These are phyloP conservation scores for Kryptopterus vitreolus DNA, from an alignment of 2,797 vertebrate genomes.

Conservation along the genomic window DNA sequence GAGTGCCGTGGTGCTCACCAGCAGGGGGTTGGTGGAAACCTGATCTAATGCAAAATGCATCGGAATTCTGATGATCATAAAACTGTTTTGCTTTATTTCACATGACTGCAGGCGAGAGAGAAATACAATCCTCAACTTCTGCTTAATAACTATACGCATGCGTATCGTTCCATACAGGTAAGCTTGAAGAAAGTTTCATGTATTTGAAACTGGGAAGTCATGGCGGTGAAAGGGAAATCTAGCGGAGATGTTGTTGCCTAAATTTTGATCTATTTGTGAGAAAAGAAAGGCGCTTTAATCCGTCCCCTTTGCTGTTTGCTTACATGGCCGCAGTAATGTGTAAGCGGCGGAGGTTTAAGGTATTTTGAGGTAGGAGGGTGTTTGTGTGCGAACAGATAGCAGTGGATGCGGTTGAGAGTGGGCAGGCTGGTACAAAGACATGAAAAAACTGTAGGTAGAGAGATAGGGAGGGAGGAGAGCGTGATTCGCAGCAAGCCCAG, in stretches of 20 bases:
- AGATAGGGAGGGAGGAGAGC: constrained; percentile 42
- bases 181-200: neutral
- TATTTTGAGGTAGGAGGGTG: constrained; percentile 32
- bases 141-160: neutral
- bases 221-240: neutral
- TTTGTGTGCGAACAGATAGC: constrained; percentile 46
- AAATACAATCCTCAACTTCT: neutral
- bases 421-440: constrained; percentile 54
- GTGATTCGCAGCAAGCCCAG: constrained; percentile 49
- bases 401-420: constrained; percentile 49
- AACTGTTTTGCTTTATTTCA: constrained; percentile 1
- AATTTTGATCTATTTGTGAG: constrained; percentile 38
- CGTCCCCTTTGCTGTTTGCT: constrained; percentile 29
- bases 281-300: constrained; percentile 40
- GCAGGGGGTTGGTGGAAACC: constrained; percentile 50
- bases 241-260: constrained; percentile 38
- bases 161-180: neutral
- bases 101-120: constrained; percentile 4
- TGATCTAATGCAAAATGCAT: constrained; percentile 24
- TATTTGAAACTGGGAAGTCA: neutral
- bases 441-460: constrained; percentile 44
- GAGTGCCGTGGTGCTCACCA: constrained; percentile 49
- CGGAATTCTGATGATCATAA: constrained; percentile 17
- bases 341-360: constrained; percentile 33
- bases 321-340: constrained; percentile 31